Conservation (phyloP, 2,113 vertebrate species). For the Ctenomys sociabilis region DNA sequence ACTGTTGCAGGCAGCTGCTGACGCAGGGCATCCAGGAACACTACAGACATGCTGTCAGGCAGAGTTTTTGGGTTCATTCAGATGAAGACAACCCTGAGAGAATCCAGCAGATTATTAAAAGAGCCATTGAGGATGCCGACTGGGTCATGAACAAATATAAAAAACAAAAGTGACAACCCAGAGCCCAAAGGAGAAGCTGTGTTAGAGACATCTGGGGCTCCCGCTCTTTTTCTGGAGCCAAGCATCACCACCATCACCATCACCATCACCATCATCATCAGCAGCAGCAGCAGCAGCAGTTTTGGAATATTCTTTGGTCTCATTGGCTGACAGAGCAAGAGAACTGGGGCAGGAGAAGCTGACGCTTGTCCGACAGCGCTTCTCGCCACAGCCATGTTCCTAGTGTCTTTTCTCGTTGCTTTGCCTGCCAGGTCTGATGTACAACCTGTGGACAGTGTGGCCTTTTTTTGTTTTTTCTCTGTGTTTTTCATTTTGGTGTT, state of each 20-base stretch:
- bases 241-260: too few relatives aligned
- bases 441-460: conserved; percentile 35
- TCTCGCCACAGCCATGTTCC: not conserved
- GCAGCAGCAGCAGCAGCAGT: not conserved
- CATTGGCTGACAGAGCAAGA: not conserved
- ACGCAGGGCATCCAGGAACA: conserved; percentile 87
- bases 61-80: conserved; percentile 94
- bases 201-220: not conserved
- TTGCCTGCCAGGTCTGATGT: not conserved
- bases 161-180: conserved; percentile 68
- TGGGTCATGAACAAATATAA: conserved; percentile 93
- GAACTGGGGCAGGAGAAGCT: not conserved
- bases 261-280: too few relatives aligned
- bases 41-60: conserved; percentile 91
- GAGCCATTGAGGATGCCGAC: conserved; percentile 93
- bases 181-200: not conserved
- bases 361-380: not conserved
- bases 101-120: conserved; percentile 92
- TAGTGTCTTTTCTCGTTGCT: conserved; percentile 3
- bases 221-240: not conserved
- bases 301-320: not conserved
- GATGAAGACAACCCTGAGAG: conserved; percentile 93
- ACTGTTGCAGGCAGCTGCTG: conserved; percentile 91
- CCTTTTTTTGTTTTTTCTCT: conserved; percentile 54
- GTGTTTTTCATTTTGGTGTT: conserved; percentile 60